A percentile compares a stretch with the other conserved stretches of the same genome.
phyloP scores from a whole-genome alignment of 2,113 vertebrate genomes.

The Elanus axillaris region DNA sequence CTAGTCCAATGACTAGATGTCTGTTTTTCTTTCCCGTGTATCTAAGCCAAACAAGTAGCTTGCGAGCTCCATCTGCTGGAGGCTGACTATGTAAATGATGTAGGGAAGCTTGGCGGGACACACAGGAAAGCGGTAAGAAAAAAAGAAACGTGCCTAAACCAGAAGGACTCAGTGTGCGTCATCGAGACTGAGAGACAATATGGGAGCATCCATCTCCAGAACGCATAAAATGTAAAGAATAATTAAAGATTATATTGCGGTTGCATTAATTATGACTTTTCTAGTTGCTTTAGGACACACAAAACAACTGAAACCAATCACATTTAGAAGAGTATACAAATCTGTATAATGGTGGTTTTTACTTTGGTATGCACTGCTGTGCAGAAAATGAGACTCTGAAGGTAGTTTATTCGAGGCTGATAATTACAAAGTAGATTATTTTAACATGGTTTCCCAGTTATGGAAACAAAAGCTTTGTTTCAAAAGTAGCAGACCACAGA shows the following conservation, averaged over 20 bases:
- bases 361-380: neutral
- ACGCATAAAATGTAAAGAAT: neutral
- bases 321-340: neutral
- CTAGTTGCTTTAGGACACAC: neutral
- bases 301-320: neutral
- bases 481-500: neutral
- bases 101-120: fast-evolving
- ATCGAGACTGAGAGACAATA: neutral
- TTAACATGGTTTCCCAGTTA: neutral
- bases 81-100: neutral
- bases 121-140: fast-evolving
- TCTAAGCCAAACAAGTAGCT: neutral
- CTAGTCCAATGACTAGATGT: too few relatives aligned
- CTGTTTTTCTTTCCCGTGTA: neutral
- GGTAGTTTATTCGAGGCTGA: neutral
- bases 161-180: neutral
- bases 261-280: neutral
- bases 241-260: neutral
- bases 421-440: neutral
- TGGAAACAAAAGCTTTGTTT: neutral
- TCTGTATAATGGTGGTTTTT: neutral
- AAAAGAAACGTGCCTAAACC: neutral
- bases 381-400: neutral
- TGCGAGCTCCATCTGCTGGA: conserved; percentile 29
- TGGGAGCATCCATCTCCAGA: neutral